These are phyloP conservation scores for Tinamus major DNA, from an alignment of 2,797 vertebrate genomes.

Conservation along the genomic window DNA sequence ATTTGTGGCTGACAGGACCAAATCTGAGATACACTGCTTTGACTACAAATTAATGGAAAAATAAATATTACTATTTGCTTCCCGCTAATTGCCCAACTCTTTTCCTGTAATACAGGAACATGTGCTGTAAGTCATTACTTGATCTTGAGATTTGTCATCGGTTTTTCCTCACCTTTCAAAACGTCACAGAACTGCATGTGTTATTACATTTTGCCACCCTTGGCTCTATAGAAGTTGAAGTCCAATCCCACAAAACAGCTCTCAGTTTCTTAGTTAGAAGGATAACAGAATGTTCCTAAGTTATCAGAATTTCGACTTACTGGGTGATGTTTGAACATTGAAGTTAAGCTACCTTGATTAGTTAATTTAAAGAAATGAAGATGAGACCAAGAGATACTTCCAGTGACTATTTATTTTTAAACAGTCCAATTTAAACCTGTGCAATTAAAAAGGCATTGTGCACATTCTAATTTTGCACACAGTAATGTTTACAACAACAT, in stretches of 20 bases:
- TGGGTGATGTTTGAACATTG: not conserved
- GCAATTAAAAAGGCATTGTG: not conserved
- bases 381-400: not conserved
- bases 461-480: not conserved
- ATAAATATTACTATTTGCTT: not conserved
- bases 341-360: not conserved
- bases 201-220: not conserved
- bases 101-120: not conserved
- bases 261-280: not conserved
- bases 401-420: not conserved
- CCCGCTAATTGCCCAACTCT: not conserved
- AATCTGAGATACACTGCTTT: not conserved
- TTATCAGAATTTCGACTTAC: not conserved
- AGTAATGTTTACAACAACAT: not conserved
- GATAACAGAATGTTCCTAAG: not conserved
- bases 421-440: not conserved
- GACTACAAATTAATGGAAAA: not conserved
- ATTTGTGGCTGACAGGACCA: not conserved
- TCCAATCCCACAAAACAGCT: not conserved
- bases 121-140: not conserved
- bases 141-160: not conserved
- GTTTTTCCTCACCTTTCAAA: not conserved
- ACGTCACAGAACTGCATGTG: not conserved
- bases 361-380: not conserved
- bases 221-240: not conserved